Evolutionary conservation across 2,888 invertebrate species (phyloP), one percentile per base, ranked within the genome.

Genomic region (Drosophila rellima): DNA sequence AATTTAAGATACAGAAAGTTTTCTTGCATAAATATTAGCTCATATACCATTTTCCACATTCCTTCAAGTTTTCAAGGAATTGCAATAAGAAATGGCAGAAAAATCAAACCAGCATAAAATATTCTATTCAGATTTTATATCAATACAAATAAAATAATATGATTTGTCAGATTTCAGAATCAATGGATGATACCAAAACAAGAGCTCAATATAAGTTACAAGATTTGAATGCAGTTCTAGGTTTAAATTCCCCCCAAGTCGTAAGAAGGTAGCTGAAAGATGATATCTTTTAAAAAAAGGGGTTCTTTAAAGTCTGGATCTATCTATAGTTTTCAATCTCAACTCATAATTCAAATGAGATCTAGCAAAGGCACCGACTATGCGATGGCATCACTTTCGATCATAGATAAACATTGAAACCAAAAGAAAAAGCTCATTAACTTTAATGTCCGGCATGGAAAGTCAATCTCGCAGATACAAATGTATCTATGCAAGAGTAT

Each of bases 401-500:
- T 55, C 37, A 47, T 20, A 66, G 75, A 67, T 64, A 86, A 83
- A 86, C 71, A 67, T 63, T 69, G n/a, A n/a, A 61, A 70, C 20
- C 69, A 48, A 60, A 62, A 56, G 74, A 88, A 88, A 82, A 88
- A 82, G 88, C 86, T 76, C 71, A 88, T 82, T 82, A 79, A 85
- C 55, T 63, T 79, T 67, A 67, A 73, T 73, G 62, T 84, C 33
- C 64, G 52, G 56, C 54, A 63, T 66, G 54, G 70, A 75, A 73
- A 73, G 74, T 65, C 35, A 8, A 33, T 8, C 26, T 59, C 45
- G 15, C 8, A 52, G 59, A 54, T 45, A 51, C 50, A 29, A 2
- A 23, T 23, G 23, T 23, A 4, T 3, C 4, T 26, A 26, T 26
- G 6, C 6, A 5, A 23, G 7, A 50, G 26, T 59, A 63, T 44